These are phyloP conservation scores for Dicyrtomina minuta DNA, from an alignment of 2,888 invertebrate genomes.

Conservation along the genomic window DNA sequence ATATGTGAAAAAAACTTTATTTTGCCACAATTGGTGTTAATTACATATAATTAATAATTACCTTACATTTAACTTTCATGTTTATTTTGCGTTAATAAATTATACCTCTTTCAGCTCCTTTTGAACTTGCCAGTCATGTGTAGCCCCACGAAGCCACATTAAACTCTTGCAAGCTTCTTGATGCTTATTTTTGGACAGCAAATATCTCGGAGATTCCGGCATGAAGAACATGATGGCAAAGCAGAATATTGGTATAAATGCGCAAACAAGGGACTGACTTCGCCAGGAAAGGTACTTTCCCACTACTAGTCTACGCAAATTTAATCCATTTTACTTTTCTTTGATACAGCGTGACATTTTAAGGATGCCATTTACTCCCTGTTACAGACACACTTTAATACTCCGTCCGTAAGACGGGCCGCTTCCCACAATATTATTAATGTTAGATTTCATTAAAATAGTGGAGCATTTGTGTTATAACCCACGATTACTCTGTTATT, in stretches of 20 bases:
- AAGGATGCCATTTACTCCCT: neutral
- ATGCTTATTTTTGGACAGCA: conserved; percentile 63
- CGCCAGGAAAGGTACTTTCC: conserved; percentile 68
- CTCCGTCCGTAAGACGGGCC: neutral
- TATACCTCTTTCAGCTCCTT: conserved; percentile 41
- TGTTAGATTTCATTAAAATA: no score
- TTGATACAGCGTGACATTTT: no score
- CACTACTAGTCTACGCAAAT: conserved; percentile 56
- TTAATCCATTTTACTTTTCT: no score
- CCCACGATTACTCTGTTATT: no score
- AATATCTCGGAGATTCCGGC: conserved; percentile 72
- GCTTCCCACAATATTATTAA: no score
- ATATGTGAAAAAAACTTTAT: no score
- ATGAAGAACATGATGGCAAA: conserved; percentile 74
- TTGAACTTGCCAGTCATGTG: conserved; percentile 55
- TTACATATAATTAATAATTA: neutral
- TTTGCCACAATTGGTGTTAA: conserved; percentile 36
- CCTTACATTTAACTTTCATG: neutral
- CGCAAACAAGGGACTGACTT: conserved; percentile 67
- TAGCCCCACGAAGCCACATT: conserved; percentile 68
- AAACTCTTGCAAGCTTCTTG: conserved; percentile 70
- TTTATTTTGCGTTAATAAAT: neutral
- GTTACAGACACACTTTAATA: neutral
- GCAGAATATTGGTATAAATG: conserved; percentile 69
- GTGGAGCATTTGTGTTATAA: no score